Evolutionary conservation across 2,113 vertebrate species (phyloP), one percentile per base, ranked within the genome.

Genomic region (Plectropomus leopardus): DNA sequence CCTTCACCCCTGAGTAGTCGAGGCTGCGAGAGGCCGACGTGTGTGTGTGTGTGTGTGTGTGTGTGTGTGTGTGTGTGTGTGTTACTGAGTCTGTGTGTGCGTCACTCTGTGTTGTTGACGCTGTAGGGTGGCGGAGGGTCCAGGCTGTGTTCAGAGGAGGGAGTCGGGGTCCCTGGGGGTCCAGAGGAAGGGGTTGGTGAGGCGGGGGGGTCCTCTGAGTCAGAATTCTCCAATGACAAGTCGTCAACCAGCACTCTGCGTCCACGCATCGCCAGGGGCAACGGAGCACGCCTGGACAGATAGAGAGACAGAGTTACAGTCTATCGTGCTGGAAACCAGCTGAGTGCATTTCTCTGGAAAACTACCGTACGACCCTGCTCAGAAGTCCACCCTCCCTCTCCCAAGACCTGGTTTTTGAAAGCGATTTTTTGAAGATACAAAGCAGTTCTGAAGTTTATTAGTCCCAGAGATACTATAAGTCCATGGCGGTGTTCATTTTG

Each of bases 141-240:
- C 75, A 94, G 78, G 84, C 88, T 91, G 77, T 93, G 89, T n/a
- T 96, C 95, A 0, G 93, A 91, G 69, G 94, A 88, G 1, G 94
- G 90, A 15, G 93, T 94, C 3, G 90, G 94, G 23, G 94, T 94
- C 54, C 93, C 89, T 2, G 93, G 91, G 50, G 85, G 83, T 55
- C 94, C 94, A 10, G 93, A 89, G 40, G 93, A 94, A 4, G 94
- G 94, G 3, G 94, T 94, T 0, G 93, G 94, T 0, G 94, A 95
- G 67, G 93, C 91, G 1, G 93, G 93, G 17, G 92, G 94, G 72
- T 95, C 95, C 82, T 96, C 95, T 0, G 93, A 95, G 82, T 96
- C 95, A 0, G 95, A 96, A 84, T 95, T 96, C 84, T 96, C 95
- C 60, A 94, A 79, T 1, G 94, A 96, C 55, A 95, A 84, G 84